Conservation (phyloP, 2,113 vertebrate genomes). For the Cettia cetti region DNA sequence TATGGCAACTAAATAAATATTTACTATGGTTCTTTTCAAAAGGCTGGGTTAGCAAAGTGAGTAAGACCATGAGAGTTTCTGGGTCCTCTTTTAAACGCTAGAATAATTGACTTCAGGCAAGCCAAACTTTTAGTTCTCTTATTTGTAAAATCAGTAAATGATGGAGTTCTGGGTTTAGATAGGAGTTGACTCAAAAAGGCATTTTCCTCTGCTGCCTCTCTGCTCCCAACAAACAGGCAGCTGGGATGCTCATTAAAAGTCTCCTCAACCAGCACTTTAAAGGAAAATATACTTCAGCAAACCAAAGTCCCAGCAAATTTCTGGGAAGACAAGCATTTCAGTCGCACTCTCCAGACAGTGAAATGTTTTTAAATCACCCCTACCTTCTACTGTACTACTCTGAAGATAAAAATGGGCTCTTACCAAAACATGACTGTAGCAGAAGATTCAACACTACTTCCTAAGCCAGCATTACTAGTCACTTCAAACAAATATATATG, state of each 20-base stretch:
- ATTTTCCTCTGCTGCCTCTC: not conserved
- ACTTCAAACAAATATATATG: not conserved
- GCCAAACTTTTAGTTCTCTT: not conserved
- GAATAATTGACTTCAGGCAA: not conserved
- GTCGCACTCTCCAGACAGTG: not conserved
- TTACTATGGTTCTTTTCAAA: not conserved
- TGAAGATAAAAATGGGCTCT: not conserved
- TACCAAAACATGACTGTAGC: not conserved
- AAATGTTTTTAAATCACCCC: not conserved
- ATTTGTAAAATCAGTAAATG: not conserved
- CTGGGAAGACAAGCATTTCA: not conserved
- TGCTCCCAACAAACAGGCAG: not conserved
- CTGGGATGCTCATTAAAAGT: not conserved
- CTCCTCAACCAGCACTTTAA: not conserved
- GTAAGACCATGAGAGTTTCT: not conserved
- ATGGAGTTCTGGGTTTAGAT: not conserved
- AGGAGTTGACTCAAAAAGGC: not conserved
- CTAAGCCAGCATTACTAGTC: not conserved
- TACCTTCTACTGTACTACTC: not conserved
- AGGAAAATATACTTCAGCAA: not conserved
- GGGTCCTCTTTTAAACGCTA: not conserved
- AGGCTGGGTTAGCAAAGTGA: not conserved
- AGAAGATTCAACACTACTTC: not conserved
- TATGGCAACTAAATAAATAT: conserved; percentile 45
- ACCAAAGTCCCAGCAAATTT: not conserved